phyloP scores from a whole-genome alignment of 1,140 invertebrate genomes.

The Hyles vespertilio region DNA sequence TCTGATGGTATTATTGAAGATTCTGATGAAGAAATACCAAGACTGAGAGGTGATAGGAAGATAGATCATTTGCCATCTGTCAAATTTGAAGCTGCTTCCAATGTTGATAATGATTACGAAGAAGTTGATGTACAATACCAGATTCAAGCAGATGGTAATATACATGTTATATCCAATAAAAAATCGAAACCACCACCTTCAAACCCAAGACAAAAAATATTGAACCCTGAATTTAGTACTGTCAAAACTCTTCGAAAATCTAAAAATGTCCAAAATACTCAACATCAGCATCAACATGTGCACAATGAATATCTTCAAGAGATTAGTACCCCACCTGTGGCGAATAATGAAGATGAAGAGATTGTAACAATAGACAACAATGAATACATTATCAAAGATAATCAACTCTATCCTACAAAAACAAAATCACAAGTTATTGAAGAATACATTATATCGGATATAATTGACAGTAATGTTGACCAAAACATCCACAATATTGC shows the following conservation, averaged over 20 bases:
- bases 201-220: slow-evolving; percentile 56
- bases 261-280: slow-evolving; percentile 10
- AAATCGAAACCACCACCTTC: slow-evolving; percentile 41
- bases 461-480: slow-evolving; percentile 31
- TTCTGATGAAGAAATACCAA: slow-evolving; percentile 74
- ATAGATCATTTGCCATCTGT: slow-evolving; percentile 14
- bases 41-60: slow-evolving; percentile 28
- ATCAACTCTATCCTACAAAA: slow-evolving; percentile 50
- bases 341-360: slow-evolving; percentile 57
- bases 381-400: slow-evolving; percentile 71
- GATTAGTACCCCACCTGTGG: slow-evolving; percentile 23
- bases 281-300: slow-evolving; percentile 11
- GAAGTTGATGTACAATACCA: slow-evolving; percentile 53
- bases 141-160: slow-evolving; percentile 66
- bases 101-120: slow-evolving; percentile 52
- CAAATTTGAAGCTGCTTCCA: slow-evolving; percentile 51
- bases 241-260: slow-evolving; percentile 16
- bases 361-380: slow-evolving; percentile 76
- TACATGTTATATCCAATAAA: slow-evolving; percentile 73
- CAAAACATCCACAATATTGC: slow-evolving; percentile 22
- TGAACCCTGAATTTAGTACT: slow-evolving; percentile 43
- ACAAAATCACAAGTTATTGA: slow-evolving; percentile 26
- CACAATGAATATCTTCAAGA: not conserved
- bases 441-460: slow-evolving; percentile 42
- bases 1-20: slow-evolving; percentile 80